Conservation (phyloP, 2,113 vertebrate species). For the Phycodurus eques region DNA sequence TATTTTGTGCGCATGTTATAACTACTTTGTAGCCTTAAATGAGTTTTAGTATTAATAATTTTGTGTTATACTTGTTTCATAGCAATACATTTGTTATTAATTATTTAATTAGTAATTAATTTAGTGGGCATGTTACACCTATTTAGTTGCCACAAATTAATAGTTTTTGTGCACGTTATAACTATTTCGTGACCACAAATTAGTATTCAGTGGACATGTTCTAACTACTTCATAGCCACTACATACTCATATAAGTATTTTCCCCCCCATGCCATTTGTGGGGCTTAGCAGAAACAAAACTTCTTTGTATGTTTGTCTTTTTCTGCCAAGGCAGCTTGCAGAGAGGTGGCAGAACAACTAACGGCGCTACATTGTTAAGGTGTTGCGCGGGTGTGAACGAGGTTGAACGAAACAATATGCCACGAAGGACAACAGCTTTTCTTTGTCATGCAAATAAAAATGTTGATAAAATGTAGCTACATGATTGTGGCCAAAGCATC, state of each 20-base stretch:
- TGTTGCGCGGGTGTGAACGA: neutral
- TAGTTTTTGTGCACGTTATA: too few relatives aligned
- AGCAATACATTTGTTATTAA: too few relatives aligned
- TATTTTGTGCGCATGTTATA: too few relatives aligned
- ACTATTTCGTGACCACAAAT: neutral
- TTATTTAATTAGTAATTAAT: too few relatives aligned
- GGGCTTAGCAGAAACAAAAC: neutral
- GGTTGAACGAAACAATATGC: conserved; percentile 4
- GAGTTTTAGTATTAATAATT: too few relatives aligned
- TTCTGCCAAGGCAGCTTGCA: conserved; percentile 17
- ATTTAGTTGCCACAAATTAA: too few relatives aligned
- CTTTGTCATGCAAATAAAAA: neutral
- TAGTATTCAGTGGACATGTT: neutral
- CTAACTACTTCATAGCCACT: neutral
- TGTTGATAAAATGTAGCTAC: neutral
- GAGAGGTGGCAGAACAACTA: conserved; percentile 18
- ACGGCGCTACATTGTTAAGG: conserved; percentile 10
- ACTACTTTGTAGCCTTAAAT: too few relatives aligned
- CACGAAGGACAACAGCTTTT: conserved; percentile 7
- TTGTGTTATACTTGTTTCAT: too few relatives aligned
- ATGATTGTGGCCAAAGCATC: neutral
- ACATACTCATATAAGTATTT: neutral
- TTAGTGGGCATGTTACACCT: too few relatives aligned
- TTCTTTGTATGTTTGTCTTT: neutral
- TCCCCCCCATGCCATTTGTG: neutral